Conservation (phyloP, 2,888 invertebrate species). For the Dyspetes luteomarginatus region DNA sequence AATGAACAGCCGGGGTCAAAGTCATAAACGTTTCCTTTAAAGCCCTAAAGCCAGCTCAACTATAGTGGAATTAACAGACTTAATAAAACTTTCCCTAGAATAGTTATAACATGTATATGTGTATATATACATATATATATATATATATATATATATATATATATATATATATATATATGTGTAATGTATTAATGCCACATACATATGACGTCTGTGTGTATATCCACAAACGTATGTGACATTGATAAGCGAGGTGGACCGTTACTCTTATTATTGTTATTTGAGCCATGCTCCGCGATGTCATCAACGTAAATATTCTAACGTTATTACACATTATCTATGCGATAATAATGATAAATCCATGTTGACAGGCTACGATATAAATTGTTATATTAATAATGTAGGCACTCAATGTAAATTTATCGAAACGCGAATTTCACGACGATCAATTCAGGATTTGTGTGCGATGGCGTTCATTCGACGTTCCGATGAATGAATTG, state of each 20-base stretch:
- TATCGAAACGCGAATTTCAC: neutral
- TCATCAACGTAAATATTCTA: neutral
- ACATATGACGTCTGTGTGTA: no score
- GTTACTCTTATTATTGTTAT: neutral
- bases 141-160: neutral
- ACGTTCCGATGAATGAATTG: constrained; percentile 29
- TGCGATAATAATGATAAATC: constrained; percentile 13
- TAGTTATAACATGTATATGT: constrained; percentile 38
- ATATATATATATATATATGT: neutral
- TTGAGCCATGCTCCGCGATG: neutral
- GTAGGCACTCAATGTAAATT: constrained; percentile 33
- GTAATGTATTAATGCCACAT: no score
- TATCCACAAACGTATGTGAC: no score
- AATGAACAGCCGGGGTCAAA: constrained; percentile 68
- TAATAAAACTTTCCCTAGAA: constrained; percentile 60
- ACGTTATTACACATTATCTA: constrained; percentile 1
- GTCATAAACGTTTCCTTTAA: constrained; percentile 69
- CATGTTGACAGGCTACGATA: constrained; percentile 11
- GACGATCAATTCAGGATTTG: constrained; percentile 30
- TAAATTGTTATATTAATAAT: constrained; percentile 25
- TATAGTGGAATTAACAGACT: constrained; percentile 69
- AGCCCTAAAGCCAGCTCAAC: constrained; percentile 65
- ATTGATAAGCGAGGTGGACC: neutral
- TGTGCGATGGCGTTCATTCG: constrained; percentile 1
- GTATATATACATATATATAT: neutral